Percentiles rank a stretch among this genome's conserved stretches.
Evolutionary conservation across 1,140 invertebrate species (phyloP).

Genomic region (Aphelinus atriplicis): DNA sequence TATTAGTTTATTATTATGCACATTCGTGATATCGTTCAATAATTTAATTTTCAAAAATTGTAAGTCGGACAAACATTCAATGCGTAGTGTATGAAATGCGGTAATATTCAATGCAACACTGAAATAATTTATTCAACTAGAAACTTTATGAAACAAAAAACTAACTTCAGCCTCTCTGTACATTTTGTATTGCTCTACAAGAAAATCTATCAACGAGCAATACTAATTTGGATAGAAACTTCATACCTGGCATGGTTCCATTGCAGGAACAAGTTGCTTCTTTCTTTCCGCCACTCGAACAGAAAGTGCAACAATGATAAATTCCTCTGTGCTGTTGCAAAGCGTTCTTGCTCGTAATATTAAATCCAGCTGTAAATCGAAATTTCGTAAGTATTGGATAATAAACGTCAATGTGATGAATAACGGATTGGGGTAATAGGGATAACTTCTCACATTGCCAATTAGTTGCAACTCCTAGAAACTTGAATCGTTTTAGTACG

Average conservation of each 20-base stretch:
- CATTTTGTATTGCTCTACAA: not conserved
- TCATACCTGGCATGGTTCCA: conserved; percentile 73
- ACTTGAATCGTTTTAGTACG: conserved; percentile 72
- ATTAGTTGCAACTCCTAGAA: conserved; percentile 50
- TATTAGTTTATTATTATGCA: too few relatives aligned
- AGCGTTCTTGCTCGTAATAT: conserved; percentile 21
- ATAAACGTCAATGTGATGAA: too few relatives aligned
- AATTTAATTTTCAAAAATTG: too few relatives aligned
- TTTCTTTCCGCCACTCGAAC: conserved; percentile 78
- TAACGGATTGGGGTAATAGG: too few relatives aligned
- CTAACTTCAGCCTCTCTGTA: too few relatives aligned
- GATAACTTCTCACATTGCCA: conserved; percentile 34
- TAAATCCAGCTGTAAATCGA: conserved; percentile 14
- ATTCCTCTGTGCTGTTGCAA: conserved; percentile 70
- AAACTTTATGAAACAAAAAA: too few relatives aligned
- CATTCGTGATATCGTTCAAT: too few relatives aligned
- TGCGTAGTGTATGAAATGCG: too few relatives aligned
- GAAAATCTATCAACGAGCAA: conserved; percentile 4
- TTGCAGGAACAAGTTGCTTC: conserved; percentile 76
- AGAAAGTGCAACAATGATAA: conserved; percentile 79
- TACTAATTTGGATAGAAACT: conserved; percentile 17
- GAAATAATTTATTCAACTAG: too few relatives aligned
- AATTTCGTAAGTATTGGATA: not conserved
- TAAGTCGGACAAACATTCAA: too few relatives aligned
- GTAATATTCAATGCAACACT: too few relatives aligned